Percentiles rank a stretch among this genome's conserved stretches.
Conservation (phyloP, 2,797 vertebrate species). For the Hoplostethus mediterraneus region DNA sequence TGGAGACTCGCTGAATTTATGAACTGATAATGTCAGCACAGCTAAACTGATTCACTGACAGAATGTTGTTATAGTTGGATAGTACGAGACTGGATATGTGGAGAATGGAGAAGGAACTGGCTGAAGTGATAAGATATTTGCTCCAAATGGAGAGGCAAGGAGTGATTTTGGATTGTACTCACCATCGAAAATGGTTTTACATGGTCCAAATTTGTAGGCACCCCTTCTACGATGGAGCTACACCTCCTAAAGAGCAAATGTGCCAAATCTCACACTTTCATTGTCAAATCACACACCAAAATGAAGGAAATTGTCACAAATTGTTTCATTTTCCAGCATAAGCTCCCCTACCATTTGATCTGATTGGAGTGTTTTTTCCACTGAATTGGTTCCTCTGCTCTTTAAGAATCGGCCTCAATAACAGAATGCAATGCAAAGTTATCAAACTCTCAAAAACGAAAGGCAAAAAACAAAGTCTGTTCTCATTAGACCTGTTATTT, state of each 20-base stretch:
- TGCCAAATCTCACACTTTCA: constrained; percentile 11
- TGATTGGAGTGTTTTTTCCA: no score
- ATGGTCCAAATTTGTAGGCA: constrained; percentile 8
- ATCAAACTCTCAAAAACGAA: background rate
- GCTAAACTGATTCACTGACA: constrained; percentile 46
- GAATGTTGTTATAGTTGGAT: constrained; percentile 21
- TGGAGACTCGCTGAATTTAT: constrained; percentile 1
- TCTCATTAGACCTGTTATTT: background rate
- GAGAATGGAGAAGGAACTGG: background rate
- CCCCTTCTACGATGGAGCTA: constrained; percentile 10
- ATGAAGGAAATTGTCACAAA: no score
- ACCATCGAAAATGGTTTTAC: background rate
- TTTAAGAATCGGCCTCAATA: background rate
- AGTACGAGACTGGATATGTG: background rate
- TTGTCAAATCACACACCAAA: background rate
- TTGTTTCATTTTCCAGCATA: no score
- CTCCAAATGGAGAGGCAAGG: constrained; percentile 10
- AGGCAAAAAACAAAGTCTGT: background rate
- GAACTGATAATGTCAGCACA: constrained; percentile 27
- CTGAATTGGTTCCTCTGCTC: background rate
- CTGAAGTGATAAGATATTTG: constrained; percentile 36
- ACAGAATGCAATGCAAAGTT: no score
- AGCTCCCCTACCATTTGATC: no score
- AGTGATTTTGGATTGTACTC: background rate
- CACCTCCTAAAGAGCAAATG: background rate